These are phyloP conservation scores for Amaurobius ferox DNA, from an alignment of 2,888 invertebrate genomes.

Conservation along the genomic window DNA sequence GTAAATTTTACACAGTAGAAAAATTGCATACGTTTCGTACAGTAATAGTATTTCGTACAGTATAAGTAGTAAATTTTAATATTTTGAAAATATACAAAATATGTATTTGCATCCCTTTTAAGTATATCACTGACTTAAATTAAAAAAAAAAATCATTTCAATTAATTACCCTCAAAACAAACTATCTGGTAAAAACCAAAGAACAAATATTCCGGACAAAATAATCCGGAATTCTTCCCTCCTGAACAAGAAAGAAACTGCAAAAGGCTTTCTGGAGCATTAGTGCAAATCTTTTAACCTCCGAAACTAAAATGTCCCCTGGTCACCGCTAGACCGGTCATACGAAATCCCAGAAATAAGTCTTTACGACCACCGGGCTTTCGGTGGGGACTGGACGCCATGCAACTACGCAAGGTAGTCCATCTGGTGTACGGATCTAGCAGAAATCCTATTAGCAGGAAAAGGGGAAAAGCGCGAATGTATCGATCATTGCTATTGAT, in stretches of 20 bases:
- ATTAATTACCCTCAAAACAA: too few relatives aligned
- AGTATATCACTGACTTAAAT: too few relatives aligned
- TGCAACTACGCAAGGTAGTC: background rate
- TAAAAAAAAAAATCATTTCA: too few relatives aligned
- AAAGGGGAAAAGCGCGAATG: background rate
- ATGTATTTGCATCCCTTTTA: too few relatives aligned
- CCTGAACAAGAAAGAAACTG: constrained; percentile 13
- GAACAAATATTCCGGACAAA: too few relatives aligned
- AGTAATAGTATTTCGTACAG: too few relatives aligned
- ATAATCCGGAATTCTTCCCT: background rate
- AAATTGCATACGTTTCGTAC: too few relatives aligned
- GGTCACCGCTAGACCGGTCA: constrained; percentile 37
- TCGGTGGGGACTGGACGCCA: background rate
- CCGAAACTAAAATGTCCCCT: constrained; percentile 50
- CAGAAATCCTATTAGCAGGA: background rate
- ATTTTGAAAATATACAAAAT: too few relatives aligned
- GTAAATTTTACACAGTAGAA: too few relatives aligned
- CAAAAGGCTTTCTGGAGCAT: constrained; percentile 51
- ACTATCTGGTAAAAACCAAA: too few relatives aligned
- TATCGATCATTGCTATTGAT: background rate
- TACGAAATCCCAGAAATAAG: constrained; percentile 56
- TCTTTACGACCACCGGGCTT: constrained; percentile 56
- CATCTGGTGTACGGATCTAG: background rate
- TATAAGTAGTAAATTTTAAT: too few relatives aligned
- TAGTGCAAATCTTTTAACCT: constrained; percentile 61